Evolutionary conservation across 2,888 invertebrate genomes (phyloP).

Genomic region (Rhyacophila evoluta): DNA sequence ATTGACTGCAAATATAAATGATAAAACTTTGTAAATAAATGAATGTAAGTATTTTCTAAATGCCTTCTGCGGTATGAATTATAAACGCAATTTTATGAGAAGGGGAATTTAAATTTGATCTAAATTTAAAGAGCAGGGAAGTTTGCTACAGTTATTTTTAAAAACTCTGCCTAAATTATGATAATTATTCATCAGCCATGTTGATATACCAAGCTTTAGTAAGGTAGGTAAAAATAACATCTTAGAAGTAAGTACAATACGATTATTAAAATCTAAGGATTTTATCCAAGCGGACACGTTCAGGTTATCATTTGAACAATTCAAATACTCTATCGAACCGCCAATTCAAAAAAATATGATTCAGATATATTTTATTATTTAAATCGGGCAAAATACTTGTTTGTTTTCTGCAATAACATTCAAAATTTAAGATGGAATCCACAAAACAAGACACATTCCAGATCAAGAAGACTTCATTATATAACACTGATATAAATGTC

Average conservation of each 20-base stretch:
- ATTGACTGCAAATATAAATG: not conserved
- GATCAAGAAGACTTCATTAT: too few species aligned
- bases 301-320: not conserved
- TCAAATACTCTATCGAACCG: too few species aligned
- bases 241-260: slow-evolving; percentile 39
- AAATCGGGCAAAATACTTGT: too few species aligned
- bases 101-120: slow-evolving; percentile 9
- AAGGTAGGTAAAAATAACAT: not conserved
- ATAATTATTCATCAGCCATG: slow-evolving; percentile 4
- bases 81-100: not conserved
- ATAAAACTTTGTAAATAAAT: too few species aligned
- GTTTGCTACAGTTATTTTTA: not conserved
- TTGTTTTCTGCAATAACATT: too few species aligned
- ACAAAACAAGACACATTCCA: too few species aligned
- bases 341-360: too few species aligned
- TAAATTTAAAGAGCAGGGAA: not conserved
- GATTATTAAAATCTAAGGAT: slow-evolving; percentile 23
- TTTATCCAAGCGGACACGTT: slow-evolving; percentile 18
- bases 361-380: too few species aligned
- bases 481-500: too few species aligned
- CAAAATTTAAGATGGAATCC: too few species aligned
- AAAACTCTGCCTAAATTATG: not conserved
- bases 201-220: not conserved
- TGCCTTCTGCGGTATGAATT: not conserved
- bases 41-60: not conserved